Conservation (phyloP, 1,140 invertebrate genomes). For the Nymphalis io region DNA sequence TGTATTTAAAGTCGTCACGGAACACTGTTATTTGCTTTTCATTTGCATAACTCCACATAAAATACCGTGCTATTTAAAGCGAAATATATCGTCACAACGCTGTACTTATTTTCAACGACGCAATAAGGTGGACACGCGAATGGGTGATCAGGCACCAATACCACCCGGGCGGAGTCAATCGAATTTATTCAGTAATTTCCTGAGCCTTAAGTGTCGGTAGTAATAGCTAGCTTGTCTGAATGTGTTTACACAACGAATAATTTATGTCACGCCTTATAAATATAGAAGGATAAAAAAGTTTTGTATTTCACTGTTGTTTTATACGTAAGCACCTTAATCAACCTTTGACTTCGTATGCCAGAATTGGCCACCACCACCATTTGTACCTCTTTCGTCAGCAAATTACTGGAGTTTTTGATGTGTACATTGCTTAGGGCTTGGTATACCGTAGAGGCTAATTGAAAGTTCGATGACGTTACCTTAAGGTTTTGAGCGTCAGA, state of each 20-base stretch:
- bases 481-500: no score
- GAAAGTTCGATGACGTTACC: no score
- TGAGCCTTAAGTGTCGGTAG: slow-evolving; percentile 46
- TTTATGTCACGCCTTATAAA: neutral
- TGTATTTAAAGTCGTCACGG: slow-evolving; percentile 3
- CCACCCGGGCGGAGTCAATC: slow-evolving; percentile 54
- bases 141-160: slow-evolving; percentile 63
- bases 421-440: no score
- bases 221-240: slow-evolving; percentile 49
- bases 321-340: slow-evolving; percentile 38
- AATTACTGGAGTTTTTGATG: no score
- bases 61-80: slow-evolving; percentile 23
- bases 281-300: neutral
- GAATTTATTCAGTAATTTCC: slow-evolving; percentile 74
- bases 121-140: slow-evolving; percentile 58
- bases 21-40: neutral
- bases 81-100: slow-evolving; percentile 18
- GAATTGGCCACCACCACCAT: no score
- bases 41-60: slow-evolving; percentile 13
- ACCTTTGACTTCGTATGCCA: slow-evolving; percentile 36
- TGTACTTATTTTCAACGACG: slow-evolving; percentile 36
- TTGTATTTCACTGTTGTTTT: slow-evolving; percentile 26
- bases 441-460: no score
- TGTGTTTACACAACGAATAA: slow-evolving; percentile 22
- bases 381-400: no score